Evolutionary conservation across 2,888 invertebrate genomes (phyloP).

Genomic region (Venusia cambrica): DNA sequence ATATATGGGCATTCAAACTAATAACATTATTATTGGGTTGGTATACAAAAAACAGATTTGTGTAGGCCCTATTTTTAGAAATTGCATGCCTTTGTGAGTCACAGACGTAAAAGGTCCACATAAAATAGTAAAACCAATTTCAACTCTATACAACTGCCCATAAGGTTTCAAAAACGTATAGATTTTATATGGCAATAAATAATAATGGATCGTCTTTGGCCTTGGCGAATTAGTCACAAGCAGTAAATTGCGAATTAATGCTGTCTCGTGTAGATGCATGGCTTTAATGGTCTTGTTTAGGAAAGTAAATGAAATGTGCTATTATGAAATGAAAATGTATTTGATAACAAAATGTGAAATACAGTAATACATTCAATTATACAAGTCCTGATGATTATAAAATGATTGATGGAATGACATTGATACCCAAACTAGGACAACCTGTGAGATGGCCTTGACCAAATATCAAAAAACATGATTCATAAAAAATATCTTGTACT

Average conservation of each 20-base stretch:
- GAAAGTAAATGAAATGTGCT: slow-evolving; percentile 29
- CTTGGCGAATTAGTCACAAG: slow-evolving; percentile 72
- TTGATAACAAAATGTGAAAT: neutral
- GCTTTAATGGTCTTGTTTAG: slow-evolving; percentile 32
- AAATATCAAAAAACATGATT: no score
- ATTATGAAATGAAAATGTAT: no score
- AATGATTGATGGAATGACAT: no score
- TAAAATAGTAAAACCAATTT: slow-evolving; percentile 42
- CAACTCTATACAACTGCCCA: slow-evolving; percentile 36
- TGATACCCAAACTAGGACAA: no score
- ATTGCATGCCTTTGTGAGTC: slow-evolving; percentile 60
- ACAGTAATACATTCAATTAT: no score
- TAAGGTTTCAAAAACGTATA: slow-evolving; percentile 41
- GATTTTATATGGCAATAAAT: slow-evolving; percentile 72
- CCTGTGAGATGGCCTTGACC: no score
- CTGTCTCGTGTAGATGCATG: slow-evolving; percentile 35
- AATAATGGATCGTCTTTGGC: slow-evolving; percentile 75
- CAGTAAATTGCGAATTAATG: slow-evolving; percentile 56
- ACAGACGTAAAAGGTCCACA: slow-evolving; percentile 55
- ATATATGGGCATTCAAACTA: no score
- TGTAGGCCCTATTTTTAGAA: slow-evolving; percentile 57
- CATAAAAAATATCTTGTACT: no score
- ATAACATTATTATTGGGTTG: neutral
- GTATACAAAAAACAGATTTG: slow-evolving; percentile 2
- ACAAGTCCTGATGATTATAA: no score